phyloP scores from a whole-genome alignment of 2,797 vertebrate genomes.

The Alauda arvensis region DNA sequence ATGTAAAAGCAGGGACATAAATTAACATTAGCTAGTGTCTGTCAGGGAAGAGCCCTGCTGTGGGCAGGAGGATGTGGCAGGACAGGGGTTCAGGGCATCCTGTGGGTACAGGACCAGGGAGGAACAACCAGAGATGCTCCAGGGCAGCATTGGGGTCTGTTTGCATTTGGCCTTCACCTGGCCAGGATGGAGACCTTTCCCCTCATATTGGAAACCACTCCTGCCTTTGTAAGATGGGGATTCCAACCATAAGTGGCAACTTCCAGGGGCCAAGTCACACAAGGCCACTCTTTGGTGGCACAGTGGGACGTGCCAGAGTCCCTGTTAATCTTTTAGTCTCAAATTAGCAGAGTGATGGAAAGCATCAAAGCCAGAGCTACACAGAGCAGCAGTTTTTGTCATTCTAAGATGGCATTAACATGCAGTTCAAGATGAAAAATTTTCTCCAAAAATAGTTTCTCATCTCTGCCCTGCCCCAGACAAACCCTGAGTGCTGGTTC shows the following conservation, averaged over 20 bases:
- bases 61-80: not conserved
- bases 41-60: not conserved
- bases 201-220: not conserved
- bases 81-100: not conserved
- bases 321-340: not conserved
- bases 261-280: not conserved
- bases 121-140: not conserved
- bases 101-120: not conserved
- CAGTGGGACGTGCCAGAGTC: not conserved
- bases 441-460: not conserved
- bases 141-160: not conserved
- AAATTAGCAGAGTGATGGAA: not conserved
- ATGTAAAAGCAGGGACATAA: not conserved
- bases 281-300: not conserved
- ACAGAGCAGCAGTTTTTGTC: not conserved
- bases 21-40: not conserved
- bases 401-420: not conserved
- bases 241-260: not conserved
- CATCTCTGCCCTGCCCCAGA: not conserved
- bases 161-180: not conserved
- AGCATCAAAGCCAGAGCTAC: not conserved
- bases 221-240: not conserved
- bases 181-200: not conserved
- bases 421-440: not conserved
- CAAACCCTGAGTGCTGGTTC: slow-evolving; percentile 10